Evolutionary conservation across 35 echinoderm and acorn worm genomes (phyloP).

Genomic region (Lytechinus variegatus): DNA sequence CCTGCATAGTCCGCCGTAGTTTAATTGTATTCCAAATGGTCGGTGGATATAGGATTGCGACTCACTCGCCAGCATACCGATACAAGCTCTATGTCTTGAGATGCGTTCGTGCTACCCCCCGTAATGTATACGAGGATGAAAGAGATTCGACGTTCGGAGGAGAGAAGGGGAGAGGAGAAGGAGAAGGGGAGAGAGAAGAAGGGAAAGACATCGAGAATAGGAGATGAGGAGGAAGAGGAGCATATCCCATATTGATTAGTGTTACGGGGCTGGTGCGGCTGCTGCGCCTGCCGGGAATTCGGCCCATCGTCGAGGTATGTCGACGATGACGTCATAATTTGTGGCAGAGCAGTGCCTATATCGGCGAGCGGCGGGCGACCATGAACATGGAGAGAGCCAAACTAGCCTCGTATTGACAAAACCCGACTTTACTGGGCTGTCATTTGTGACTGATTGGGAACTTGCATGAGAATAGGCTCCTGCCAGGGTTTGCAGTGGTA

Average conservation of each 20-base stretch:
- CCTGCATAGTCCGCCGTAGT: background rate
- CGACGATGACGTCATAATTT: background rate
- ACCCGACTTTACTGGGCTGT: background rate
- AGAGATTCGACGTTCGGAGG: background rate
- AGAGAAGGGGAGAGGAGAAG: background rate
- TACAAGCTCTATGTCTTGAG: background rate
- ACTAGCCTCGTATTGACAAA: background rate
- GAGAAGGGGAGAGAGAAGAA: background rate
- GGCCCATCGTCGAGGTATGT: background rate
- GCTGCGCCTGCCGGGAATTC: background rate
- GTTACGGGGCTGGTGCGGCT: background rate
- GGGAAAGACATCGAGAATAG: background rate
- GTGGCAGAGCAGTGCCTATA: background rate
- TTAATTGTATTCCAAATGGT: background rate
- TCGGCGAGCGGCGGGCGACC: background rate
- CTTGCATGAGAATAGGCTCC: background rate
- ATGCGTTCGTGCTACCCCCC: background rate
- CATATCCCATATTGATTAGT: conserved; percentile 13
- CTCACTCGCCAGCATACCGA: background rate
- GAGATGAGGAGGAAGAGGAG: background rate
- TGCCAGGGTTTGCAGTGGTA: background rate
- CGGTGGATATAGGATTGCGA: background rate
- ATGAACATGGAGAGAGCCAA: background rate
- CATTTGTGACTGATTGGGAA: background rate
- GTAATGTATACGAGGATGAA: conserved; percentile 3